A percentile compares a stretch with the other conserved stretches of the same genome.
Conservation (phyloP, 2,797 vertebrate species). For the Chelidonichthys spinosus region DNA sequence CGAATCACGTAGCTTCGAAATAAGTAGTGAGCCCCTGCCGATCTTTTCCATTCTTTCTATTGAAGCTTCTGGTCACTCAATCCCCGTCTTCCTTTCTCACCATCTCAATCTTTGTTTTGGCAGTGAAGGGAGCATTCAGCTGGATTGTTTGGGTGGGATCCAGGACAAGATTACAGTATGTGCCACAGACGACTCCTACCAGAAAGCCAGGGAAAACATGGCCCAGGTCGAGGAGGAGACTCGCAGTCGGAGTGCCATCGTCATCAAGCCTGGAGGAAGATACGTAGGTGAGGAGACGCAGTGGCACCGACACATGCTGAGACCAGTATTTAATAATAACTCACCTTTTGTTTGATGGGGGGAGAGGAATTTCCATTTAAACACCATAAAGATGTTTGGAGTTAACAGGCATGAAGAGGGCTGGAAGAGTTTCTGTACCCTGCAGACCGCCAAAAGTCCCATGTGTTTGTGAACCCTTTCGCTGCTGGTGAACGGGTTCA, state of each 20-base stretch:
- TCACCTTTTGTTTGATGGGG: not conserved
- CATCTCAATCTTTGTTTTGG: constrained; percentile 54
- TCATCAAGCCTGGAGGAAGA: constrained; percentile 95
- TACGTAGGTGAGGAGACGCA: constrained; percentile 88
- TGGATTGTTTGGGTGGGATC: constrained; percentile 97
- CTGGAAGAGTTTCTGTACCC: constrained; percentile 16
- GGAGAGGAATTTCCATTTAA: constrained; percentile 7
- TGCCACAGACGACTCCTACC: constrained; percentile 97
- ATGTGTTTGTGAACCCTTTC: constrained; percentile 34
- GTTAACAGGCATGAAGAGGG: constrained; percentile 4
- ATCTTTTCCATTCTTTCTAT: not conserved
- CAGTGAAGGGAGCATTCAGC: constrained; percentile 92
- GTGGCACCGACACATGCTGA: not conserved
- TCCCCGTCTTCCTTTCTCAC: constrained; percentile 20
- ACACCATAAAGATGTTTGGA: not conserved
- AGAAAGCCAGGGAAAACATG: constrained; percentile 97
- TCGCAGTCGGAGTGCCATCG: constrained; percentile 93
- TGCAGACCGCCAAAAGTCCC: constrained; percentile 28
- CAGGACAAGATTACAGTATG: constrained; percentile 99
- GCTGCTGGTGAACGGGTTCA: constrained; percentile 42
- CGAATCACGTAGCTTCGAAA: not conserved
- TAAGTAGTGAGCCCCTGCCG: not conserved
- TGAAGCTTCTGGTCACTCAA: constrained; percentile 12
- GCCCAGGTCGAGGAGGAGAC: constrained; percentile 97
- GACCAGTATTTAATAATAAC: not conserved